Base-by-base conservation (phyloP, 2,888 invertebrate genomes). In the Lasioglossum oenotherae region DNA sequence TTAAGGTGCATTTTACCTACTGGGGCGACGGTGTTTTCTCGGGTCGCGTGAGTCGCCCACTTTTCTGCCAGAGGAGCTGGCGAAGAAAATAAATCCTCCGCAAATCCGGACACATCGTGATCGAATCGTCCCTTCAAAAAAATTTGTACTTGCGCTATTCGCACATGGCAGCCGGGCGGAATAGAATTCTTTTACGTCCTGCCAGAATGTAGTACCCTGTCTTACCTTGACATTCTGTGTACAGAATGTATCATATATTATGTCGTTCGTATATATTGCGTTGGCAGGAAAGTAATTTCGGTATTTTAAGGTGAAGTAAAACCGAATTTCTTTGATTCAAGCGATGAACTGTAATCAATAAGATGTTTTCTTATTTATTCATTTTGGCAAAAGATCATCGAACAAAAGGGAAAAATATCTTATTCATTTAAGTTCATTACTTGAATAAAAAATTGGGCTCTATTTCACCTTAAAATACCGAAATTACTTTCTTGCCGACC, bases 1-100 rank as follows among this genome's bases (percentile, higher is more conserved):
- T 94, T 95, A 94, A 92, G 92, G 91, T 88, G 92, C 92, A 84
- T 87, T 94, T 93, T 93, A 92, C 93, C 90, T 88, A 92, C 90
- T 91, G 91, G 81, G 78, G 80, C 86, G 78, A 79, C 71, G 75
- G 74, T 81, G 77, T 74, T 64, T 76, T 84, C 77, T 80, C 64
- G 74, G 71, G 60, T 27, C 76, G 46, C 71, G 85, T n/a, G 53
- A 23, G 69, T 57, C 35, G 19, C 23, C 69, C 38, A 2, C 44
- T 57, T 64, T 60, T 74, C n/a, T 35, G 67, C 19, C 31, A 16
- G 67, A 31, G 67, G 19, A 67, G 60, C 27, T 16, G 27, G 60
- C 27, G 14, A 27, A 60, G 60, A 60, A 60, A 60, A 60, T 60
- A 60, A 27, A 60, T 60, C 60, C 27, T 27, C 14, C n/a, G n/a